Evolutionary conservation across 2,888 invertebrate species (phyloP), one percentile per base, ranked within the genome.

Genomic region (Diaprepes abbreviatus): DNA sequence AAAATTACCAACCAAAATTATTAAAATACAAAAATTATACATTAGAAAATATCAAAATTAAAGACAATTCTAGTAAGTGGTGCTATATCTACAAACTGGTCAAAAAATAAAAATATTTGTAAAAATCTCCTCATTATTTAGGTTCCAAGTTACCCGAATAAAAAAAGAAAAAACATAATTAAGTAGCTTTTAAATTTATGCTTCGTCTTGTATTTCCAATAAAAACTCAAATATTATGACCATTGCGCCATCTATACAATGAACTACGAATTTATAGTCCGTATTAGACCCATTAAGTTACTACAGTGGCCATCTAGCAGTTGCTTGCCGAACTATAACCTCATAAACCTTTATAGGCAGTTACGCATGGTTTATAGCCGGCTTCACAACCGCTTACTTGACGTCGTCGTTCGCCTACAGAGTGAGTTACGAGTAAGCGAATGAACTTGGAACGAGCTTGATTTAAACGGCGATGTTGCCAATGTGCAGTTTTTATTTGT

Each of bases 271-370:
- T 60, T 64, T 58, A 40, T 59, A 35, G 21, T 45, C 21, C 36
- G 48, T 38, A 48, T 48, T 68, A 43, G 19, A 28, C 33, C 45
- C 57, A 50, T 59, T 63, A 59, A 14, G 24, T 28, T 14, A 21
- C 66, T 17, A 10, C 59, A 40, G 52, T 59, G 78, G 83, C 84
- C 84, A 83, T 78, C 83, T 83, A 83, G 77, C 78, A 77, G 80
- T 78, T 78, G 79, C 78, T 77, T 75, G 81, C 79, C 76, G 74
- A 80, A 83, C 82, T 82, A 77, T 77, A 76, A 75, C 74, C 72
- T 73, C 66, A 69, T 70, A 72, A 72, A 72, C 35, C 40, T 72
- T 65, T 73, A 74, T 75, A 74, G 73, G 75, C 76, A 67, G 71
- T 70, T 67, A 76, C 73, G 74, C 73, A 54, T 43, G 43, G 64